Evolutionary conservation across 2,888 invertebrate genomes (phyloP).

Genomic region (Phortica magna): DNA sequence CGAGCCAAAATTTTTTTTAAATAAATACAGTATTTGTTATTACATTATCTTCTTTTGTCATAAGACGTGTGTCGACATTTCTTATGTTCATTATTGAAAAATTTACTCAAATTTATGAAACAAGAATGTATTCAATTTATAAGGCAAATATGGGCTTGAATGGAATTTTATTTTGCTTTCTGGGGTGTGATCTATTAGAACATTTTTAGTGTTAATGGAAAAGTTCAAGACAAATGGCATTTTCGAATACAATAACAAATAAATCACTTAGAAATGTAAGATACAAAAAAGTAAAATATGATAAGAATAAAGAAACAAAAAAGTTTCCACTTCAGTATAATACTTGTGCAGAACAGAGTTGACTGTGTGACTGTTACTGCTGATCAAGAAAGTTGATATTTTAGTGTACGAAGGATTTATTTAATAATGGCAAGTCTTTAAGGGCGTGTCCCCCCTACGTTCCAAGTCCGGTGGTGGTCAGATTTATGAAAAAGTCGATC

Average conservation of each 20-base stretch:
- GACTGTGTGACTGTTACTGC: no score
- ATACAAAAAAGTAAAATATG: no score
- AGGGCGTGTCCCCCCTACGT: no score
- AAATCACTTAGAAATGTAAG: background rate
- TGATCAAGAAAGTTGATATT: no score
- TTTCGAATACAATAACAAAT: background rate
- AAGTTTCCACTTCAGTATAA: no score
- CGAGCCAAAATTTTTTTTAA: background rate
- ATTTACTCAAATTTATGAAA: conserved; percentile 8
- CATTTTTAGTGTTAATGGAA: conserved; percentile 6
- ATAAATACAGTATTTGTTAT: conserved; percentile 28
- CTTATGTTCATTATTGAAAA: conserved; percentile 57
- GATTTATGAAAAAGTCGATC: no score
- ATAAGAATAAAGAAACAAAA: no score
- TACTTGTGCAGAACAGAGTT: no score
- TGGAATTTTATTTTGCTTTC: background rate
- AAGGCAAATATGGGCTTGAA: background rate
- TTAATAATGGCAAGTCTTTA: no score
- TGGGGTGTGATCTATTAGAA: background rate
- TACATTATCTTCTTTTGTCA: background rate
- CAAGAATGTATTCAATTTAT: no score
- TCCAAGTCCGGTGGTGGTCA: no score
- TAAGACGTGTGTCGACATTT: conserved; percentile 50
- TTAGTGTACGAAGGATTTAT: no score
- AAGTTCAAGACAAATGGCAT: background rate